Conservation (phyloP, 92 coral and sea anemone genomes). For the Palythoa caribaeorum region DNA sequence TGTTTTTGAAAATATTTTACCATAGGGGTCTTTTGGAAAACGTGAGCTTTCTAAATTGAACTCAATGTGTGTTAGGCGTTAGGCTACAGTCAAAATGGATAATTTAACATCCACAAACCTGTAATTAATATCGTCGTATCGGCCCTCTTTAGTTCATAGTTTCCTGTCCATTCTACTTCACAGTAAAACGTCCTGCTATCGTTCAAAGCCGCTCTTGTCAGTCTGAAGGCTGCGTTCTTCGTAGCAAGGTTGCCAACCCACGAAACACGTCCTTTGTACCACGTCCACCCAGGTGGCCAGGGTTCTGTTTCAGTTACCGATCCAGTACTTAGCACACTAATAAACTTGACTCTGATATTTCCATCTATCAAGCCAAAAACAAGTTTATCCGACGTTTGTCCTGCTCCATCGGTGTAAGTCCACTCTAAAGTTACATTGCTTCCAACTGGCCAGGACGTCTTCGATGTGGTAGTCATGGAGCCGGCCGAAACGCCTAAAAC, state of each 20-base stretch:
- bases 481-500: background rate
- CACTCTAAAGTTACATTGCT: background rate
- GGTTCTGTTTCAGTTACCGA: background rate
- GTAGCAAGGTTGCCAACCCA: background rate
- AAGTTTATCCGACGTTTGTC: background rate
- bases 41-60: no score
- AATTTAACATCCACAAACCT: no score
- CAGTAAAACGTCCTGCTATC: no score
- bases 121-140: no score
- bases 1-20: no score
- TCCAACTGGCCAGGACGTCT: background rate
- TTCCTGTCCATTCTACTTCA: no score
- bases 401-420: constrained; percentile 2
- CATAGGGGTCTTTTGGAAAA: no score
- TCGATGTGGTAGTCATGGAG: background rate
- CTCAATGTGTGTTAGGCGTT: no score
- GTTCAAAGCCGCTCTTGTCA: background rate
- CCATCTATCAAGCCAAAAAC: background rate
- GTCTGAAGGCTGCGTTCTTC: constrained; percentile 17
- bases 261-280: constrained; percentile 16
- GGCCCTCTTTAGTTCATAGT: no score
- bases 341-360: background rate
- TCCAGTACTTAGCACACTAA: background rate
- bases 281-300: background rate
- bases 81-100: no score